These are phyloP conservation scores for Latrodectus hesperus DNA, from an alignment of 2,888 invertebrate genomes.

Conservation along the genomic window DNA sequence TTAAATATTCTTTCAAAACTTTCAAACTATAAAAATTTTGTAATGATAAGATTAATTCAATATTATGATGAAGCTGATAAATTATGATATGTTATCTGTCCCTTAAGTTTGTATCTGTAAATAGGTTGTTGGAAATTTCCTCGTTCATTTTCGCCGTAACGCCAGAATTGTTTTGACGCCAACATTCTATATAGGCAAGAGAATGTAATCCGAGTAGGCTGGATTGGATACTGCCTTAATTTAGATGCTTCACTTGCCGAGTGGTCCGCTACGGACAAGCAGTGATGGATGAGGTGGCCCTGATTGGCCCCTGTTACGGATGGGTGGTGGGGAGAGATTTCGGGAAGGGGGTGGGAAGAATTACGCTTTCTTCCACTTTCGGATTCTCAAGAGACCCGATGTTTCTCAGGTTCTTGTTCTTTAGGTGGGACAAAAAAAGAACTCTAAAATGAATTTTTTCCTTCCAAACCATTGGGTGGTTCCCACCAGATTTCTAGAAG, in stretches of 20 bases:
- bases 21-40: too few species aligned
- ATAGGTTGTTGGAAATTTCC: neutral
- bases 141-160: neutral
- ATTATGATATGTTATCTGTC: too few species aligned
- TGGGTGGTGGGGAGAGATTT: neutral
- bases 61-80: too few species aligned
- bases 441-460: constrained; percentile 1
- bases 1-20: too few species aligned
- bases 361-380: constrained; percentile 5
- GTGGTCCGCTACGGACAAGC: constrained; percentile 55
- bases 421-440: constrained; percentile 20
- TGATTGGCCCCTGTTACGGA: constrained; percentile 65
- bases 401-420: constrained; percentile 29
- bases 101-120: too few species aligned
- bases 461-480: neutral
- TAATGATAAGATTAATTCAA: too few species aligned
- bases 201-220: neutral
- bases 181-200: neutral
- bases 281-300: constrained; percentile 62
- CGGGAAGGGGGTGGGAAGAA: neutral
- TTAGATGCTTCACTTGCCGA: constrained; percentile 57
- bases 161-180: neutral
- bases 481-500: constrained; percentile 5
- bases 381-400: constrained; percentile 16
- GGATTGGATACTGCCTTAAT: constrained; percentile 52